These are phyloP conservation scores for Agelastica alni DNA, from an alignment of 2,888 invertebrate genomes.

Conservation along the genomic window DNA sequence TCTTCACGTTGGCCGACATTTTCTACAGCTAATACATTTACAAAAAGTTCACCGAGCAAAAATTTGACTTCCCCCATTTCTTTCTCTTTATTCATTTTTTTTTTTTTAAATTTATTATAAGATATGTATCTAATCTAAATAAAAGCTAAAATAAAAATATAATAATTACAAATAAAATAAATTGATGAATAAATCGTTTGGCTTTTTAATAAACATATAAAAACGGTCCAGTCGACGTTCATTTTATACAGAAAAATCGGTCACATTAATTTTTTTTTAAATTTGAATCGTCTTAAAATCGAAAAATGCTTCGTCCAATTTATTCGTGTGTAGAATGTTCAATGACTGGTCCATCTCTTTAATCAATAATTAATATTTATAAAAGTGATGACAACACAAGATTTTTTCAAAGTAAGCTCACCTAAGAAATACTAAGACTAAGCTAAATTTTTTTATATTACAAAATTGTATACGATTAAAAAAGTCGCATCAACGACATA, in stretches of 20 bases:
- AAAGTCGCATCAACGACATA: slow-evolving; percentile 50
- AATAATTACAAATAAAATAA: slow-evolving; percentile 36
- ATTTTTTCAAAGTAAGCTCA: slow-evolving; percentile 40
- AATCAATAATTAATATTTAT: slow-evolving; percentile 21
- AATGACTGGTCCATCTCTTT: slow-evolving; percentile 14
- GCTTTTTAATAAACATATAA: slow-evolving; percentile 13
- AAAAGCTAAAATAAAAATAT: slow-evolving; percentile 33
- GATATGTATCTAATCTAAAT: slow-evolving; percentile 37
- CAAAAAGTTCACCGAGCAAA: slow-evolving; percentile 9
- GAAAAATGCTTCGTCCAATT: no score
- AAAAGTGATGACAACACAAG: slow-evolving; percentile 37
- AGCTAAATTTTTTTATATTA: slow-evolving; percentile 55
- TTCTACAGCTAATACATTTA: slow-evolving; percentile 10
- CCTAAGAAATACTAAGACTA: slow-evolving; percentile 49
- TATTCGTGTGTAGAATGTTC: neutral
- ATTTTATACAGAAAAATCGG: neutral
- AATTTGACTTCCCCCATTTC: slow-evolving; percentile 7
- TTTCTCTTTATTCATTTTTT: no score
- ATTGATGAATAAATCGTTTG: slow-evolving; percentile 24
- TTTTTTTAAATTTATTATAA: slow-evolving; percentile 21
- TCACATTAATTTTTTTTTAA: no score
- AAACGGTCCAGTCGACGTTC: neutral
- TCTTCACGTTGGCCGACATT: no score
- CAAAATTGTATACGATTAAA: slow-evolving; percentile 56
- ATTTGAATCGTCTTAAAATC: no score